Conservation (phyloP, 2,113 vertebrate species). For the Pagrus major region DNA sequence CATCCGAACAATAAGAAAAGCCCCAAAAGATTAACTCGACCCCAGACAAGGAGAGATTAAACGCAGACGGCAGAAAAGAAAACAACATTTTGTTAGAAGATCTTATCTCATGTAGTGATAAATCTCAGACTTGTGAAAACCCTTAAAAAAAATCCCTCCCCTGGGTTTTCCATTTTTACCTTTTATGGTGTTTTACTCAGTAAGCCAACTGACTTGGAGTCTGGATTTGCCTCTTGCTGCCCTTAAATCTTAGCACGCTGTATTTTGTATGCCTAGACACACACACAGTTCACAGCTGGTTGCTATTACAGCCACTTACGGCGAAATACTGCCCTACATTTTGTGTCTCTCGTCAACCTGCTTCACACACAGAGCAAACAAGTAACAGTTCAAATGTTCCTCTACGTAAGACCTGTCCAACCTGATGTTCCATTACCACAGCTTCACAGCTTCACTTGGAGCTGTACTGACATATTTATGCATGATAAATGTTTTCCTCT, state of each 20-base stretch:
- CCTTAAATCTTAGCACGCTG: constrained; percentile 54
- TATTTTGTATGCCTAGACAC: constrained; percentile 27
- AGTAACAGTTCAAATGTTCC: constrained; percentile 30
- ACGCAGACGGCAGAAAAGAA: constrained; percentile 32
- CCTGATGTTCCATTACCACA: background rate
- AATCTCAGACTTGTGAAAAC: constrained; percentile 49
- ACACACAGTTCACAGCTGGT: constrained; percentile 77
- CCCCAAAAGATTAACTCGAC: constrained; percentile 40
- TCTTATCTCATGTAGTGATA: constrained; percentile 47
- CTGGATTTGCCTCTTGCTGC: constrained; percentile 56
- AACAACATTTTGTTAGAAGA: constrained; percentile 38
- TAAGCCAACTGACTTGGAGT: constrained; percentile 28
- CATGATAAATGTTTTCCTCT: background rate
- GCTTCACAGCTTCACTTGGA: background rate
- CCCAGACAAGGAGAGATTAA: constrained; percentile 24
- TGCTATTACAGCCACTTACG: constrained; percentile 77
- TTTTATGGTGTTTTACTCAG: constrained; percentile 73
- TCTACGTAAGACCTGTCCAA: background rate
- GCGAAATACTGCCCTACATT: constrained; percentile 68
- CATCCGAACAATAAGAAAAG: constrained; percentile 31
- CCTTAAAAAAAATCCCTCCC: constrained; percentile 9
- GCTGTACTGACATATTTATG: background rate
- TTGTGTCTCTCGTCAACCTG: constrained; percentile 67
- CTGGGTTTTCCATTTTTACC: constrained; percentile 62
- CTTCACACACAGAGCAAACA: constrained; percentile 37